phyloP scores from a whole-genome alignment of 2,113 vertebrate species.

The Gavia stellata region DNA sequence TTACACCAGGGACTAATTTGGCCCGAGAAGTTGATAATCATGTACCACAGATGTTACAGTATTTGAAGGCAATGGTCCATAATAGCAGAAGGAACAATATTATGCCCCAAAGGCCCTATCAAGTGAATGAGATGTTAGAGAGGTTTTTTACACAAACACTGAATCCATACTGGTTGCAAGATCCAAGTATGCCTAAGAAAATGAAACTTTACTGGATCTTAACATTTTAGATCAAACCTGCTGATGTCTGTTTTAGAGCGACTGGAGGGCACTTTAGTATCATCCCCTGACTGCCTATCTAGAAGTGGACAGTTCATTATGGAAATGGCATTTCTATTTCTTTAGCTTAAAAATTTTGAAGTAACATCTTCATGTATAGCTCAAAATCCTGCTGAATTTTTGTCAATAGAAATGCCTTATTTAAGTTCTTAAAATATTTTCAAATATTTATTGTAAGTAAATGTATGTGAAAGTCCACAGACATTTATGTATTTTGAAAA shows the following conservation, averaged over 20 bases:
- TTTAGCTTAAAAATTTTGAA: neutral
- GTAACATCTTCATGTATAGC: neutral
- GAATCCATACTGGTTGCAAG: neutral
- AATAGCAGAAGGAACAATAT: conserved; percentile 48
- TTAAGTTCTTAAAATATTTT: neutral
- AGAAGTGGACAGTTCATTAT: neutral
- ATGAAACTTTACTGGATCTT: neutral
- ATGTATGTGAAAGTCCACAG: neutral
- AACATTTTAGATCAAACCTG: neutral
- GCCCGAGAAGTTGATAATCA: conserved; percentile 9
- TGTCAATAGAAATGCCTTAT: neutral
- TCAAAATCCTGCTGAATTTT: neutral
- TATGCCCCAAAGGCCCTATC: conserved; percentile 30
- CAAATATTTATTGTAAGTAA: neutral
- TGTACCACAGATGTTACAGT: conserved; percentile 46
- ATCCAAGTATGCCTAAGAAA: neutral
- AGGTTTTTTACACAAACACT: conserved; percentile 19
- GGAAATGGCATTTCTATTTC: neutral
- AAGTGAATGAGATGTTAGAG: conserved; percentile 27
- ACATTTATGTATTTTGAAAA: neutral
- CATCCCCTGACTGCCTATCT: neutral
- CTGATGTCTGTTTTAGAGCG: neutral
- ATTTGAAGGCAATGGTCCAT: conserved; percentile 53
- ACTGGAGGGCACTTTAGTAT: neutral
- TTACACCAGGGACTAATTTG: conserved; percentile 32